Evolutionary conservation across 2,797 vertebrate genomes (phyloP).

Genomic region (Bovichtus diacanthus): DNA sequence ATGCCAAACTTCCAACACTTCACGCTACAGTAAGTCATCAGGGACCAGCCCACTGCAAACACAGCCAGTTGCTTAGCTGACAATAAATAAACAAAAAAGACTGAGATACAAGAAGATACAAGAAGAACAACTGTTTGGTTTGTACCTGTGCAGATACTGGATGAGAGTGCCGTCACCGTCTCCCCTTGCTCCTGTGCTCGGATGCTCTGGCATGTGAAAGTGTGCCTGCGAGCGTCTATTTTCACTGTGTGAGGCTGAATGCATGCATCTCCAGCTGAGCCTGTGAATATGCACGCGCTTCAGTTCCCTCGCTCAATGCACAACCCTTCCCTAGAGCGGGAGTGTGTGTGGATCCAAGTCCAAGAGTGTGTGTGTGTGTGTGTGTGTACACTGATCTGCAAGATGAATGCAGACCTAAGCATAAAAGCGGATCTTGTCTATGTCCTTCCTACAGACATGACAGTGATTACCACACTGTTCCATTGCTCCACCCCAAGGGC

Average conservation of each 20-base stretch:
- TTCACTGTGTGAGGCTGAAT: slow-evolving; percentile 54
- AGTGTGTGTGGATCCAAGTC: slow-evolving; percentile 56
- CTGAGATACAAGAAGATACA: slow-evolving; percentile 21
- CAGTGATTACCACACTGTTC: slow-evolving; percentile 72
- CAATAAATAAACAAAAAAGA: background rate
- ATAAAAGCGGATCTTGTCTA: slow-evolving; percentile 78
- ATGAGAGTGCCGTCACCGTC: slow-evolving; percentile 53
- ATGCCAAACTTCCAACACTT: slow-evolving; percentile 45
- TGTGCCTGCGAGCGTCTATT: slow-evolving; percentile 59
- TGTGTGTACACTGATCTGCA: slow-evolving; percentile 64
- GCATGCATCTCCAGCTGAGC: slow-evolving; percentile 57
- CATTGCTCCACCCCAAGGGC: slow-evolving; percentile 51
- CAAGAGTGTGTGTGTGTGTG: slow-evolving; percentile 19
- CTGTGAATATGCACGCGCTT: slow-evolving; percentile 67
- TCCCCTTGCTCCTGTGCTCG: slow-evolving; percentile 48
- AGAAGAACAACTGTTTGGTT: slow-evolving; percentile 41
- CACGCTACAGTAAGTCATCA: slow-evolving; percentile 5
- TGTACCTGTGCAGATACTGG: slow-evolving; percentile 76
- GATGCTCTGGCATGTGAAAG: slow-evolving; percentile 71
- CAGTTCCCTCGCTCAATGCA: slow-evolving; percentile 65
- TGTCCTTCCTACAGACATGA: slow-evolving; percentile 70
- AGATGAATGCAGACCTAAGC: slow-evolving; percentile 83
- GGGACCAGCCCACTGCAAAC: slow-evolving; percentile 30
- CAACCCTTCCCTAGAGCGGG: slow-evolving; percentile 61
- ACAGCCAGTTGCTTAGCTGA: slow-evolving; percentile 13